Evolutionary conservation across 2,113 vertebrate genomes (phyloP), one percentile per base, ranked within the genome.

Genomic region (Terrapene triunguis): DNA sequence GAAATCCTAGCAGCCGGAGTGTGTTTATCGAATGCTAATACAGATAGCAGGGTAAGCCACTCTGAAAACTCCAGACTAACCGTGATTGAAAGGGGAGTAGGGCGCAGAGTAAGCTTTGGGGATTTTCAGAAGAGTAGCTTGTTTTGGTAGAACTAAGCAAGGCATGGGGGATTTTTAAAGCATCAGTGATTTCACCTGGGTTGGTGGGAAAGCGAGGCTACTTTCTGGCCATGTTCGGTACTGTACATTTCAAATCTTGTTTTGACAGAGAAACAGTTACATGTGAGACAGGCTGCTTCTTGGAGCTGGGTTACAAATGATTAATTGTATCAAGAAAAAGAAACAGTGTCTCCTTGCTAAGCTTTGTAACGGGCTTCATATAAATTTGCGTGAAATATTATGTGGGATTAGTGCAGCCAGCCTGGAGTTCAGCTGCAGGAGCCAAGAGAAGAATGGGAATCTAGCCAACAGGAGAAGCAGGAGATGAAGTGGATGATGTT

Each of bases 321-420:
- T 98, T 98, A 97, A 97, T 97, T 98, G 96, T 97, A 96, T 96
- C 95, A 97, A 97, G 95, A 96, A 98, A 98, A 98, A 96, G 97
- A 98, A 97, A 96, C 97, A 98, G 95, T 95, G 87, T 96, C 95
- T 98, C 94, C 96, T 98, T 95, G 94, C 96, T 97, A 94, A 96
- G 95, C 96, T 98, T 98, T 98, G 96, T 98, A 98, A 96, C 1
- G 29, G 93, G 91, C 84, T 97, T 98, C 97, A 95, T 97, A 97
- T 98, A 98, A 98, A 98, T 98, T 97, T 98, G 96, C 44, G 38
- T 98, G 97, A 98, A 98, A 98, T 98, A 98, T 97, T 98, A 98
- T 98, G 97, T 98, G 98, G 97, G 97, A 98, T 98, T 97, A 96
- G 86, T 93, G 19, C 92, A 96, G 96, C 96, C 96, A 97, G 98